These are phyloP conservation scores for Falcunculus frontatus DNA, from an alignment of 2,113 vertebrate species.

Conservation along the genomic window DNA sequence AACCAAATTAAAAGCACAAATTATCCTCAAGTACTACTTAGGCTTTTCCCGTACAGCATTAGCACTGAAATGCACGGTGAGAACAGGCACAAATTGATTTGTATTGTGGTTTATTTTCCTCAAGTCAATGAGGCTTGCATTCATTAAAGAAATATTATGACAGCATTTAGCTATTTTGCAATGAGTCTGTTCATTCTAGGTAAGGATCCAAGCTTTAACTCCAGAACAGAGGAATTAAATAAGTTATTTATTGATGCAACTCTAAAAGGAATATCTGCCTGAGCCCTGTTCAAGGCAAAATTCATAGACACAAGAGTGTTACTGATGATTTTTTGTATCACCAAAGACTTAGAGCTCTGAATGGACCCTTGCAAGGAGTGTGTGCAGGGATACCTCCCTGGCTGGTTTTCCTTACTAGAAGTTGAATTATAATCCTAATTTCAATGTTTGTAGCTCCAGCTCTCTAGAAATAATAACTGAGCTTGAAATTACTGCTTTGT, in stretches of 20 bases:
- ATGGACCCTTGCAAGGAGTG: not conserved
- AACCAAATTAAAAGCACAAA: not conserved
- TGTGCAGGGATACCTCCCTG: not conserved
- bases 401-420: not conserved
- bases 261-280: not conserved
- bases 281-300: not conserved
- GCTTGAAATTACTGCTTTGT: not conserved
- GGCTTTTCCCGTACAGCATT: not conserved
- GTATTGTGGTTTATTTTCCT: not conserved
- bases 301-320: not conserved
- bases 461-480: not conserved
- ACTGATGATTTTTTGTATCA: not conserved
- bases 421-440: not conserved
- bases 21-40: not conserved
- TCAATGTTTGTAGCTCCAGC: not conserved
- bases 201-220: not conserved
- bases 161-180: not conserved
- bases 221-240: not conserved
- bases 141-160: not conserved
- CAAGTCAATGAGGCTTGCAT: not conserved
- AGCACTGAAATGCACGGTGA: not conserved
- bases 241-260: not conserved
- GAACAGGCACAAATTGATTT: not conserved
- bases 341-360: not conserved
- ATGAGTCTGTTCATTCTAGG: not conserved